Conservation (phyloP, 1,140 invertebrate genomes). For the Ceratosolen fusciceps region DNA sequence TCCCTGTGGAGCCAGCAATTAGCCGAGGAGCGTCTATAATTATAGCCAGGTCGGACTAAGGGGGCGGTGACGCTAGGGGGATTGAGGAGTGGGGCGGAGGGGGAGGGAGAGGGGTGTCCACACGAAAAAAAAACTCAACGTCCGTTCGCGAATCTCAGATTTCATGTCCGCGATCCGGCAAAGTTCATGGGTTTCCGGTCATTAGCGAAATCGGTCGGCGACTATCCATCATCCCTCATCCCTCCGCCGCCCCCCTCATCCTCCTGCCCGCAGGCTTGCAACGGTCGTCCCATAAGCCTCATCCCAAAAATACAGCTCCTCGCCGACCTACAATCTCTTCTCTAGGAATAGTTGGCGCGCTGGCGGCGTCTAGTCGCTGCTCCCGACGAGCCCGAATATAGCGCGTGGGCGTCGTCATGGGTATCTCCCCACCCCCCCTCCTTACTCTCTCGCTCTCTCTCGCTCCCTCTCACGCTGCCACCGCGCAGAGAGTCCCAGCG, state of each 20-base stretch:
- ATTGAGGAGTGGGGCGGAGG: too few species aligned
- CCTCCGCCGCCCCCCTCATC: not conserved
- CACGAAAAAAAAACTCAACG: not conserved
- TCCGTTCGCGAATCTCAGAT: constrained; percentile 18
- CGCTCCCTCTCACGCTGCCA: not conserved
- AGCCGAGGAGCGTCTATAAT: not conserved
- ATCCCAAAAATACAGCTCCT: constrained; percentile 30
- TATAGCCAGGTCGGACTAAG: not conserved
- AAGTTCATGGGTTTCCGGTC: constrained; percentile 46
- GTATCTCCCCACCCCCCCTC: not conserved
- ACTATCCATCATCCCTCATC: not conserved
- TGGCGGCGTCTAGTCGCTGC: constrained; percentile 23
- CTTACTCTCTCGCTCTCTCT: not conserved
- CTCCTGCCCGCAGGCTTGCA: not conserved
- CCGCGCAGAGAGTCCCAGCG: not conserved
- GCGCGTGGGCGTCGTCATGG: constrained; percentile 33
- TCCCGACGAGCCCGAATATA: constrained; percentile 27
- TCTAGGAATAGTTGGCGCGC: constrained; percentile 25
- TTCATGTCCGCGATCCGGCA: constrained; percentile 10
- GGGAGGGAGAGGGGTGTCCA: too few species aligned
- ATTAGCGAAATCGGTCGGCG: constrained; percentile 30
- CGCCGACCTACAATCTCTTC: constrained; percentile 38
- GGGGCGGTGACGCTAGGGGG: too few species aligned
- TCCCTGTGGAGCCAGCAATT: not conserved
- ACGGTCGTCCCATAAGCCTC: not conserved